A percentile compares a stretch with the other conserved stretches of the same genome.
Evolutionary conservation across 2,797 vertebrate genomes (phyloP).

Genomic region (Amblyopsis hoosieri): DNA sequence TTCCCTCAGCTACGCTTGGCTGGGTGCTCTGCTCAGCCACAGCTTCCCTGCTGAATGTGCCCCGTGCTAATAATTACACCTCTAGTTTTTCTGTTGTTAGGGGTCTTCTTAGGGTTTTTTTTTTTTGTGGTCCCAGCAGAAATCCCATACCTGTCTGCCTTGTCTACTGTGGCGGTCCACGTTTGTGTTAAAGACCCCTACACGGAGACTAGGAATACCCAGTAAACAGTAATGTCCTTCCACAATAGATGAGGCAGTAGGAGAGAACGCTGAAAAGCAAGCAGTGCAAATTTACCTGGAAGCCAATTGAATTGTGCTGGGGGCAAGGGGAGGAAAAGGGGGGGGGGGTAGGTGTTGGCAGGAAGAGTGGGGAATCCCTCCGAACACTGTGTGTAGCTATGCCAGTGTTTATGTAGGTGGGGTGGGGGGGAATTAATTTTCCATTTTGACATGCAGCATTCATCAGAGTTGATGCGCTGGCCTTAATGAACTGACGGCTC

Average conservation of each 20-base stretch:
- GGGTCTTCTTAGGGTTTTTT: background rate
- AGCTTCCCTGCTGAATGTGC: slow-evolving; percentile 34
- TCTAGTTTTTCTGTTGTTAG: slow-evolving; percentile 23
- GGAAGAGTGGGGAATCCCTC: slow-evolving; percentile 8
- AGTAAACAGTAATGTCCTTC: slow-evolving; percentile 47
- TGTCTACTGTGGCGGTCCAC: slow-evolving; percentile 42
- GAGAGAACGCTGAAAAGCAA: slow-evolving; percentile 62
- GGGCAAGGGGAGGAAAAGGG: slow-evolving; percentile 39
- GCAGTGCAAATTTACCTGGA: slow-evolving; percentile 57
- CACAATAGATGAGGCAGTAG: slow-evolving; percentile 14
- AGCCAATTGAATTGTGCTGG: slow-evolving; percentile 63
- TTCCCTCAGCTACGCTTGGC: slow-evolving; percentile 18
- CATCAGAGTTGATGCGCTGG: slow-evolving; percentile 9
- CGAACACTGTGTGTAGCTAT: slow-evolving; percentile 13
- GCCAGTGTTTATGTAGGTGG: too few species aligned
- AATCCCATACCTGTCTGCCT: slow-evolving; percentile 64
- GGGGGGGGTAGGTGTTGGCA: slow-evolving; percentile 30
- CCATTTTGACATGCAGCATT: slow-evolving; percentile 20
- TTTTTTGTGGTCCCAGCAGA: slow-evolving; percentile 27
- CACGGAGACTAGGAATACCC: slow-evolving; percentile 57
- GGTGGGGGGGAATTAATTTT: background rate
- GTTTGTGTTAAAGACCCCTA: slow-evolving; percentile 59
- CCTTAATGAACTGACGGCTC: slow-evolving; percentile 22
- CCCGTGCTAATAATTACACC: slow-evolving; percentile 45
- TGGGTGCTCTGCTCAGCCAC: slow-evolving; percentile 5